phyloP scores from a whole-genome alignment of 2,797 vertebrate species.

The Platalea minor region DNA sequence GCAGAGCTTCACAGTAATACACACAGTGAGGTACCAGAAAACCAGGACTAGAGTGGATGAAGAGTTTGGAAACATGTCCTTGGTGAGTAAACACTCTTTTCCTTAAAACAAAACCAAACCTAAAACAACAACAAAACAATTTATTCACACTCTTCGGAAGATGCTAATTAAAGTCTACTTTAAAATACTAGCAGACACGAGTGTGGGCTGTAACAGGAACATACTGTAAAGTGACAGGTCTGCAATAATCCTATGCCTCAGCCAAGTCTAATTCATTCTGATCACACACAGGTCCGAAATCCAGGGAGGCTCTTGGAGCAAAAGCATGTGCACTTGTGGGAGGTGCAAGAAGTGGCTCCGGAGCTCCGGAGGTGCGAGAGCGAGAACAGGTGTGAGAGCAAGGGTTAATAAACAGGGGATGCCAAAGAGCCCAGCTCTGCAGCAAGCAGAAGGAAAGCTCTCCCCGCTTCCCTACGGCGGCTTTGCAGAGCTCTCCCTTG shows the following conservation, averaged over 20 bases:
- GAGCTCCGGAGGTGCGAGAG: constrained; percentile 7
- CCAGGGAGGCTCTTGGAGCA: constrained; percentile 42
- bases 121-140: constrained; percentile 65
- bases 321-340: constrained; percentile 58
- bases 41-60: neutral
- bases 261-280: constrained; percentile 49
- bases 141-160: constrained; percentile 49
- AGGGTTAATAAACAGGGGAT: neutral
- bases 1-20: neutral
- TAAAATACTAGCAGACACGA: constrained; percentile 61
- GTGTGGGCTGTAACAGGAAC: constrained; percentile 68
- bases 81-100: constrained; percentile 30
- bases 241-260: constrained; percentile 55
- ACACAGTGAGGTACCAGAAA: neutral
- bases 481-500: neutral
- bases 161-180: constrained; percentile 64
- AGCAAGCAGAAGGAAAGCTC: neutral
- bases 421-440: neutral
- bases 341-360: constrained; percentile 50
- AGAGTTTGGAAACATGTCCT: constrained; percentile 44
- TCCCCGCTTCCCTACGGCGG: accelerated
- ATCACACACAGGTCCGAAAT: constrained; percentile 51
- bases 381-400: constrained; percentile 54
- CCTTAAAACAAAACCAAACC: constrained; percentile 48
- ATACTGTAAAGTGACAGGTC: constrained; percentile 68